Percentiles rank a stretch among this genome's conserved stretches.
Conservation (phyloP, 2,888 invertebrate species). For the Oligia fasciuncula region DNA sequence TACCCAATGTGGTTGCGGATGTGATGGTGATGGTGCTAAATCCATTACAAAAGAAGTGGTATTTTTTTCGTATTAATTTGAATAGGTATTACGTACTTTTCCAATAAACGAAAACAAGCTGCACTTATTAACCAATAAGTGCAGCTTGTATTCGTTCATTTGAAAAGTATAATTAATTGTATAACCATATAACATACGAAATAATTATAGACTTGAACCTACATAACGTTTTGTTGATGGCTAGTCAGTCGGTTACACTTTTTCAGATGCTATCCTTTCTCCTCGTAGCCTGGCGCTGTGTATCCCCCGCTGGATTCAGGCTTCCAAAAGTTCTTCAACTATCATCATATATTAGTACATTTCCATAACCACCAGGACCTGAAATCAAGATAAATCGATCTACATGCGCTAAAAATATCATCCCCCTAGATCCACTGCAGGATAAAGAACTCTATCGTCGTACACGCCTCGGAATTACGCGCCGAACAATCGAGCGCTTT, state of each 20-base stretch:
- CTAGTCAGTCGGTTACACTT: not conserved
- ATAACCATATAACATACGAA: not conserved
- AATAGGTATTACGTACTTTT: not conserved
- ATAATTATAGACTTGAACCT: not conserved
- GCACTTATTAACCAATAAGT: not conserved
- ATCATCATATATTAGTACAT: not conserved
- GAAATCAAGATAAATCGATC: conserved; percentile 18
- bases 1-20: not conserved
- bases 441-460: conserved; percentile 44
- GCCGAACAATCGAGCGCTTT: conserved; percentile 59
- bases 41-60: not conserved
- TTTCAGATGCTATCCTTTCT: not conserved
- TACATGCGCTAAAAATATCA: conserved; percentile 34
- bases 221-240: not conserved
- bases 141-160: too few relatives aligned
- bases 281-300: too few relatives aligned
- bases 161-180: too few relatives aligned
- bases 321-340: not conserved
- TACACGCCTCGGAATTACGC: conserved; percentile 42
- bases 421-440: conserved; percentile 26
- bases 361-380: not conserved
- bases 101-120: not conserved
- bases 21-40: not conserved
- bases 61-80: not conserved
- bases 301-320: not conserved